Evolutionary conservation across 2,888 invertebrate species (phyloP).

Genomic region (Chrysotoxum bicinctum): DNA sequence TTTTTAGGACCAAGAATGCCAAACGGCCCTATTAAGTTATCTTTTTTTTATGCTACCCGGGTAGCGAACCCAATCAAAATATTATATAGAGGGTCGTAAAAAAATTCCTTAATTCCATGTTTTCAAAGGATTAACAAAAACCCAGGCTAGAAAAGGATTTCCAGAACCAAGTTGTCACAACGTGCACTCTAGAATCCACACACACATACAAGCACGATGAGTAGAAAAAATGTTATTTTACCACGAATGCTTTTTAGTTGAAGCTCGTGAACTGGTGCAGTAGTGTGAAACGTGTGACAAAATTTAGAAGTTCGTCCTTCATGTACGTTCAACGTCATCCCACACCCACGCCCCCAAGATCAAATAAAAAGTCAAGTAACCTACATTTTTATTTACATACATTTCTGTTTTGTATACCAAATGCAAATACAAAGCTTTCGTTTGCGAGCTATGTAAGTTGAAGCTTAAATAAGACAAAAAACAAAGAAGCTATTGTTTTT

Average conservation of each 20-base stretch:
- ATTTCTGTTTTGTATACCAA: neutral
- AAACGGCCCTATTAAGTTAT: slow-evolving; percentile 58
- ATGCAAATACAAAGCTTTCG: slow-evolving; percentile 59
- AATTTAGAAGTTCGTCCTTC: slow-evolving; percentile 4
- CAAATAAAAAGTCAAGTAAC: slow-evolving; percentile 67
- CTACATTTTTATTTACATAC: slow-evolving; percentile 46
- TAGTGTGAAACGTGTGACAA: slow-evolving; percentile 14
- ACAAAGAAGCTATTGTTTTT: slow-evolving; percentile 52
- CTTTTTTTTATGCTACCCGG: slow-evolving; percentile 49
- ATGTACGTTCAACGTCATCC: neutral
- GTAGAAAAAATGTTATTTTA: neutral
- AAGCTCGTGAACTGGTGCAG: neutral
- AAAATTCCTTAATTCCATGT: slow-evolving; percentile 58
- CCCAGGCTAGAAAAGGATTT: slow-evolving; percentile 41
- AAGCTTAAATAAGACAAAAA: slow-evolving; percentile 37
- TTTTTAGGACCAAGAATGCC: slow-evolving; percentile 20
- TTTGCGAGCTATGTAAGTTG: slow-evolving; percentile 10
- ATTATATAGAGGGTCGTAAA: slow-evolving; percentile 49
- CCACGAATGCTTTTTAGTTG: neutral
- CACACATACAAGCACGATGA: neutral
- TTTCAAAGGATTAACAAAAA: slow-evolving; percentile 55
- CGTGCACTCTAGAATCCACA: neutral
- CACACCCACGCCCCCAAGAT: slow-evolving; percentile 20
- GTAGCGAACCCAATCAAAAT: slow-evolving; percentile 64
- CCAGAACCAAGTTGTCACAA: slow-evolving; percentile 22